These are phyloP conservation scores for Colaptes auratus DNA, from an alignment of 2,113 vertebrate species.

Conservation along the genomic window DNA sequence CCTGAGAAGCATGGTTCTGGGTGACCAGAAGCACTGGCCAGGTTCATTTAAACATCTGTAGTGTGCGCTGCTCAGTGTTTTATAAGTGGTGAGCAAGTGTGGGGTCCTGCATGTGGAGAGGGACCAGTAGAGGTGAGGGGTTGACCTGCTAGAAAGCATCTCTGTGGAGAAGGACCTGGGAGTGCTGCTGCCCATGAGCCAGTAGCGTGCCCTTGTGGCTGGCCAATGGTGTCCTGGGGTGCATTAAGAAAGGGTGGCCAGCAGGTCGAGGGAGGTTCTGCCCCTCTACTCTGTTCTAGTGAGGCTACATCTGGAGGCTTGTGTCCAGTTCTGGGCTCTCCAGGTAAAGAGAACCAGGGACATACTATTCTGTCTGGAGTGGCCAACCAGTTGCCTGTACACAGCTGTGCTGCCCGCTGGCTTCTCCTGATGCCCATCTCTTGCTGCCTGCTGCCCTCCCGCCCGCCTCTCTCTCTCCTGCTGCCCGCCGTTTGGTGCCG, in stretches of 20 bases:
- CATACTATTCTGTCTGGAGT: too few relatives aligned
- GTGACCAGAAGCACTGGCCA: neutral
- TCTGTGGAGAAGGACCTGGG: neutral
- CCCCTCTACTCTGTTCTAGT: neutral
- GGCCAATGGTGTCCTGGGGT: neutral
- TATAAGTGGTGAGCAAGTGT: neutral
- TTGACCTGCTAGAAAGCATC: neutral
- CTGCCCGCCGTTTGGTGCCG: neutral
- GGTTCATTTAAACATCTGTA: neutral
- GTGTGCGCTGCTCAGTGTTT: neutral
- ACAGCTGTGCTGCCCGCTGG: too few relatives aligned
- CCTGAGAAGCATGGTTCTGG: neutral
- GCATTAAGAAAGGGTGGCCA: neutral
- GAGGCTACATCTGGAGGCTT: neutral
- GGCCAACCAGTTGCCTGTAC: too few relatives aligned
- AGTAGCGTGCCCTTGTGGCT: neutral
- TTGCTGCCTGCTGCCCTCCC: too few relatives aligned
- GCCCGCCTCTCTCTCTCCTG: too few relatives aligned
- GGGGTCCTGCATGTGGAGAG: neutral
- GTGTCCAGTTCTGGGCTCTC: neutral
- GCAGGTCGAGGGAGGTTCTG: neutral
- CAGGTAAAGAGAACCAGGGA: neutral
- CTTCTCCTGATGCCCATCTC: too few relatives aligned
- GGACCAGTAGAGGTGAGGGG: neutral
- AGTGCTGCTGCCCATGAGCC: neutral